A percentile compares a stretch with the other conserved stretches of the same genome.
Evolutionary conservation across 2,797 vertebrate genomes (phyloP).

Genomic region (Notolabrus celidotus): DNA sequence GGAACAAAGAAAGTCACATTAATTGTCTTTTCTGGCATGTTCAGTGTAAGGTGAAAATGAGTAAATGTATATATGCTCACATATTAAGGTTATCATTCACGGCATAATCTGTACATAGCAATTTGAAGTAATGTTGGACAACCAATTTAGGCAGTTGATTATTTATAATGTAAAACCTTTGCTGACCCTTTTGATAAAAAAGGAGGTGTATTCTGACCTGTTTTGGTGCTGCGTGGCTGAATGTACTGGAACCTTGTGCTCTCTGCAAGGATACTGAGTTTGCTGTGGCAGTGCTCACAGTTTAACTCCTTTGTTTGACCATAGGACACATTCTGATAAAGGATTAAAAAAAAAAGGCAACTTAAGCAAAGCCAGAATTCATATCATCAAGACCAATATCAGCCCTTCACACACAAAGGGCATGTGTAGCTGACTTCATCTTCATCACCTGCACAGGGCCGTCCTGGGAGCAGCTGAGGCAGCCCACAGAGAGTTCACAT

Average conservation of each 20-base stretch:
- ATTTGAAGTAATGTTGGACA: not conserved
- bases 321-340: constrained; percentile 79
- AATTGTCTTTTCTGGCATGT: not conserved
- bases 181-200: constrained; percentile 26
- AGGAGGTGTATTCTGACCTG: constrained; percentile 71
- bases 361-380: not conserved
- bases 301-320: constrained; percentile 85
- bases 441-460: constrained; percentile 75
- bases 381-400: not conserved
- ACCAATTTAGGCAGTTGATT: constrained; percentile 16
- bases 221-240: constrained; percentile 71
- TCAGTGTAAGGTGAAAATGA: not conserved
- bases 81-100: not conserved
- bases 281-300: constrained; percentile 86
- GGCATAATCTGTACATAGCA: not conserved
- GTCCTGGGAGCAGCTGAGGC: constrained; percentile 86
- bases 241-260: constrained; percentile 85
- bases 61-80: not conserved
- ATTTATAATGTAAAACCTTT: constrained; percentile 16
- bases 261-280: constrained; percentile 84
- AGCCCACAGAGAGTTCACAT: constrained; percentile 80
- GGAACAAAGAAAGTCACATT: not conserved
- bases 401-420: not conserved
- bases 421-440: not conserved
- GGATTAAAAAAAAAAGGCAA: not conserved